Conservation (phyloP, 30 jellyfish, hydroid and myxozoan species). For the Calvadosia cruxmelitensis region DNA sequence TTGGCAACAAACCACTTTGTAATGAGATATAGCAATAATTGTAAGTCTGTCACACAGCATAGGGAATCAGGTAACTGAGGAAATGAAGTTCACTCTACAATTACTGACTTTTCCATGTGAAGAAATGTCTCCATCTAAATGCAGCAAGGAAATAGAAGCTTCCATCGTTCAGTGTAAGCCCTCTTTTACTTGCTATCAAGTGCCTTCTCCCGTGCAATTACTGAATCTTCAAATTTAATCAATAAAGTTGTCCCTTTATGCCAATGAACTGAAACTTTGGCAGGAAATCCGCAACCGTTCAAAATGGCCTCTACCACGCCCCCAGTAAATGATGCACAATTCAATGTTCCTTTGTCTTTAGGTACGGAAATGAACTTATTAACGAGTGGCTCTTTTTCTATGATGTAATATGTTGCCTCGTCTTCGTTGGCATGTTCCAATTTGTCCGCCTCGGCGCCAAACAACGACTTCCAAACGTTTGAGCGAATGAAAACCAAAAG, state of each 20-base stretch:
- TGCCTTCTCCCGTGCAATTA: conserved; percentile 87
- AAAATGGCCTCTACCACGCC: conserved; percentile 88
- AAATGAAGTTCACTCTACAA: too few relatives aligned
- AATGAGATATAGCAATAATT: too few relatives aligned
- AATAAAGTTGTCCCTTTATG: conserved; percentile 98
- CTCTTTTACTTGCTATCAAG: conserved; percentile 64
- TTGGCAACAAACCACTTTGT: too few relatives aligned
- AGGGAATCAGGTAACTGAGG: too few relatives aligned
- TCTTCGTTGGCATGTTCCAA: conserved; percentile 97
- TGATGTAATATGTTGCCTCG: conserved; percentile 87
- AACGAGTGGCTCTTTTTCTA: conserved; percentile 92
- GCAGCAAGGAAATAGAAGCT: too few relatives aligned
- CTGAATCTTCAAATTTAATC: conserved; percentile 94
- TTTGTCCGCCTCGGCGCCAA: conserved; percentile 97
- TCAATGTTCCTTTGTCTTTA: conserved; percentile 83
- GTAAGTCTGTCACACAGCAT: too few relatives aligned
- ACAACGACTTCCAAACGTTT: conserved; percentile 87
- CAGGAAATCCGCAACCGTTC: conserved; percentile 90
- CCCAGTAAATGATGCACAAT: conserved; percentile 94
- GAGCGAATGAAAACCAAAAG: conserved; percentile 65
- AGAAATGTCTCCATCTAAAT: too few relatives aligned
- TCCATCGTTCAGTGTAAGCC: too few relatives aligned
- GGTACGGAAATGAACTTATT: conserved; percentile 86
- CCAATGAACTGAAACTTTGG: conserved; percentile 97
- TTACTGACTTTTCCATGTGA: too few relatives aligned